Evolutionary conservation across 1,140 invertebrate species (phyloP).

Genomic region (Pristionchus pacificus): DNA sequence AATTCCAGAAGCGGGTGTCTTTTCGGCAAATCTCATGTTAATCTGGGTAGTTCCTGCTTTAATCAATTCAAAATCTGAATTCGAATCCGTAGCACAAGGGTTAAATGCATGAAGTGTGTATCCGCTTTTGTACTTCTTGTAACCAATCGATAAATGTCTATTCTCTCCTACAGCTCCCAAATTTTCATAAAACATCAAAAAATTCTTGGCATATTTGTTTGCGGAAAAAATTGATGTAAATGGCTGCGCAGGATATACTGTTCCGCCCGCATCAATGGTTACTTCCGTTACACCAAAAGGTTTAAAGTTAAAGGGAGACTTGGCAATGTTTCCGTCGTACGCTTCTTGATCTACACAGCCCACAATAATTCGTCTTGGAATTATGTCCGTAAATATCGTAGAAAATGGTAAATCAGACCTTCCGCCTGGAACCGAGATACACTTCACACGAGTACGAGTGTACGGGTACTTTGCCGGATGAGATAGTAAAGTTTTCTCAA

Average conservation of each 20-base stretch:
- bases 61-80: background rate
- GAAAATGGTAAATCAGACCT: background rate
- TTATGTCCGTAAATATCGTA: slow-evolving; percentile 9
- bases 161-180: background rate
- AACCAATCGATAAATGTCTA: background rate
- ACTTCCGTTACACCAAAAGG: background rate
- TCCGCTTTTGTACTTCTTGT: background rate
- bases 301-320: background rate
- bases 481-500: background rate
- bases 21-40: background rate
- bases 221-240: background rate
- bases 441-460: background rate
- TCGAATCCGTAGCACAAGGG: background rate
- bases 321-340: background rate
- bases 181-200: background rate
- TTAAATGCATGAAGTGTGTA: background rate
- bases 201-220: background rate
- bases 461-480: slow-evolving; percentile 1
- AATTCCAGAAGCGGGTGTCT: background rate
- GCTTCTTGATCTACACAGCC: background rate
- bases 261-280: background rate
- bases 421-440: background rate
- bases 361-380: slow-evolving; percentile 2
- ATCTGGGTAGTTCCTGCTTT: background rate
- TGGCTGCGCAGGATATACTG: background rate